Evolutionary conservation across 2,797 vertebrate genomes (phyloP), one percentile per base, ranked within the genome.

Genomic region (Lates japonicus): DNA sequence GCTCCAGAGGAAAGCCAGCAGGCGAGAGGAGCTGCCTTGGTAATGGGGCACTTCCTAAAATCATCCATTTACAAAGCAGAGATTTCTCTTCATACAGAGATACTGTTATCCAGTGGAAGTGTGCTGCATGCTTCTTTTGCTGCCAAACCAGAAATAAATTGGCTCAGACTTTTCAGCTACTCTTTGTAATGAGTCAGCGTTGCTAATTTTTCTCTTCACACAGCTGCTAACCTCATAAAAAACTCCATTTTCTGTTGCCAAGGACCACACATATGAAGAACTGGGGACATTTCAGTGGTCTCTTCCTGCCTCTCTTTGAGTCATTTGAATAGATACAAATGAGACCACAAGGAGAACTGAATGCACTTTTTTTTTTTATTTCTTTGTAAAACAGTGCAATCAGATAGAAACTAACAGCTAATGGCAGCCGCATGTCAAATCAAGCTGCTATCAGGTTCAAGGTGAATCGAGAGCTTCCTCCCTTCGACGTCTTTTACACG

Each of bases 361-460:
- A 91, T 87, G 70, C 51, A 59, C 33, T 60, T 73, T 81, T 87
- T 70, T 78, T n/a, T 29, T 29, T 29, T 51, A 78, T 49, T 69
- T 65, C 82, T 87, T 83, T 80, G 46, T 83, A 87, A 87, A 22
- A 25, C 22, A 0, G 42, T 66, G 82, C 58, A 82, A 87, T 90
- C 76, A 49, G 80, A 92, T 62, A 64, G 78, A 92, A 88, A 74
- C 74, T 19, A 86, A 88, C 92, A 92, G 93, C 91, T 92, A 91
- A 92, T 66, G 78, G 67, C 76, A 55, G 76, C 71, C 29, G 68
- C 57, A 39, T 89, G 79, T 89, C 88, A 70, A 89, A 92, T 92
- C 74, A 29, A 76, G 76, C 73, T 13, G 81, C 88, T 86, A 91
- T 90, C 88, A 88, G 86, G 85, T 93, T 92, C 77, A 90, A 91